Percentiles rank a stretch among this genome's conserved stretches.
Evolutionary conservation across 2,113 vertebrate species (phyloP).

Genomic region (Sterna hirundo): DNA sequence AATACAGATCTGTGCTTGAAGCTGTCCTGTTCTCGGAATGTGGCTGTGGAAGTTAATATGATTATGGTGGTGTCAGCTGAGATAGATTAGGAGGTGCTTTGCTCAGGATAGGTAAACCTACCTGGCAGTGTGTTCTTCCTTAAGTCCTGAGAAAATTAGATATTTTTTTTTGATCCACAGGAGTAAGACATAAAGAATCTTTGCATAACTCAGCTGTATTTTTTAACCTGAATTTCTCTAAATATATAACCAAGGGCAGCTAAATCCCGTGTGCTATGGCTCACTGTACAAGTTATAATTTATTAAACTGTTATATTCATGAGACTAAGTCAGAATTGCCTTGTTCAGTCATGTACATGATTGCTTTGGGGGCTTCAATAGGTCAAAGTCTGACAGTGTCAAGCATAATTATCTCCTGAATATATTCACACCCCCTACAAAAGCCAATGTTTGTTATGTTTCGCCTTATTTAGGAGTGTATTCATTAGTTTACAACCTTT

Average conservation of each 20-base stretch:
- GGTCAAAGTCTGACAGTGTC: not conserved
- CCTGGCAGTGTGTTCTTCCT: not conserved
- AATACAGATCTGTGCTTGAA: not conserved
- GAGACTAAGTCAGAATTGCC: conserved; percentile 33
- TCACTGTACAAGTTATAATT: conserved; percentile 20
- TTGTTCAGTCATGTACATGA: conserved; percentile 1
- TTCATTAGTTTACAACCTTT: not conserved
- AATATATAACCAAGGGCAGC: not conserved
- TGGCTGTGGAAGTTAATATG: not conserved
- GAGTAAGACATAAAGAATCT: not conserved
- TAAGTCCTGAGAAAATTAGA: not conserved
- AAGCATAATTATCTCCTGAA: conserved; percentile 37
- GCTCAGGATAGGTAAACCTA: not conserved
- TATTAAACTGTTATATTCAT: conserved; percentile 23
- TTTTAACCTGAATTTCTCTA: conserved; percentile 8
- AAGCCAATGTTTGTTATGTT: not conserved
- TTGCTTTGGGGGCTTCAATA: not conserved
- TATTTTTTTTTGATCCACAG: not conserved
- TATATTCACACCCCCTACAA: conserved; percentile 6
- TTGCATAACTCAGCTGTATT: not conserved
- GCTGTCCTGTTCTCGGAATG: not conserved
- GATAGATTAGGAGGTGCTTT: not conserved
- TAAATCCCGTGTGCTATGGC: not conserved
- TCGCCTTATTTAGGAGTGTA: not conserved
- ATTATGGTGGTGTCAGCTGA: not conserved